Evolutionary conservation across 2,113 vertebrate genomes (phyloP), one percentile per base, ranked within the genome.

Genomic region (Egretta garzetta): DNA sequence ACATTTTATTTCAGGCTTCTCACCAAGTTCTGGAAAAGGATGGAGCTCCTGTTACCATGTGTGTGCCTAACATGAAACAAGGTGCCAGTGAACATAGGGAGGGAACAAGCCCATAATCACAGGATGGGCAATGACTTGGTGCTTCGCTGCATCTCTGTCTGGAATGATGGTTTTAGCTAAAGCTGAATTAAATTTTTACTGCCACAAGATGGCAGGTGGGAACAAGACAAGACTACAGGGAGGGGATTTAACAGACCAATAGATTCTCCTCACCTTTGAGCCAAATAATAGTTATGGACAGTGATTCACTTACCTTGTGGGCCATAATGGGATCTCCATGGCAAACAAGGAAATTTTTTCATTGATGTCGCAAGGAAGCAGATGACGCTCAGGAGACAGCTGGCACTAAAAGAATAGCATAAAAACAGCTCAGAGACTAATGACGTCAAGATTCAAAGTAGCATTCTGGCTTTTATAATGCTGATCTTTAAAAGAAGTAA

Each of bases 141-240:
- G 32, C n/a, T 86, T 90, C 0, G 0, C 32, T 55, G 33, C 4
- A 2, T 33, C 11, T 50, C 30, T 33, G 24, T 16, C 30, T 62
- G 13, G 30, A 39, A 74, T 14, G 5, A 43, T 0, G 4, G 4
- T 43, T 94, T 75, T 66, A 53, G 9, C 41, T 58, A 20, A 18
- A 70, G 28, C 4, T 10, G 77, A 58, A 60, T 30, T 52, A 45
- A 67, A 59, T 59, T 35, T 75, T 56, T 41, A 32, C 30, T 76
- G 60, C 96, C 97, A 97, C 96, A 72, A 97, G 97, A 76, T 97
- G 97, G 97, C 96, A 95, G 73, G 53, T 17, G 4, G 52, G 55
- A 96, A 92, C 67, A 93, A 86, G 45, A 45, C 35, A 96, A 91
- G 58, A 45, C 17, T 70, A 22, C 14, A 26, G 32, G 16, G 39